These are phyloP conservation scores for Nannoperca australis DNA, from an alignment of 2,797 vertebrate species.

Conservation along the genomic window DNA sequence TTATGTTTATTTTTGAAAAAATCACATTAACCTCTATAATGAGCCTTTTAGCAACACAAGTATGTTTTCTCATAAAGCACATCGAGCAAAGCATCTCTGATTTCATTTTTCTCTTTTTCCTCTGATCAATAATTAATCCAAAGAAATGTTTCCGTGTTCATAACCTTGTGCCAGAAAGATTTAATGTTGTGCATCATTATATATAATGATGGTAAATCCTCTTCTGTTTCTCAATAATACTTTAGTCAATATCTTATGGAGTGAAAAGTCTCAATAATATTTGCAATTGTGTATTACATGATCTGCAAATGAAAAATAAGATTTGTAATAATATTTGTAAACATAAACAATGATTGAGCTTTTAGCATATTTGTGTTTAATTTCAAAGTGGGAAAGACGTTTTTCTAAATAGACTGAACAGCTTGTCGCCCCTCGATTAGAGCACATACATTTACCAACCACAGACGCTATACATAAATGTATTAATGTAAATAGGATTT, in stretches of 20 bases:
- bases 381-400: no score
- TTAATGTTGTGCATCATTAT: conserved; percentile 11
- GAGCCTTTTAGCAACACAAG: conserved; percentile 2
- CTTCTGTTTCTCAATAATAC: conserved; percentile 18
- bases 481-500: no score
- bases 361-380: no score
- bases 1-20: conserved; percentile 19
- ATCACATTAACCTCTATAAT: conserved; percentile 15
- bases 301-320: no score
- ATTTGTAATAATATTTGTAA: no score
- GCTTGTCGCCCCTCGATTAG: no score
- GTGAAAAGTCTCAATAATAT: no score
- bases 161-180: conserved; percentile 4
- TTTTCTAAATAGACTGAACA: no score
- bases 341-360: no score
- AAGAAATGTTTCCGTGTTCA: not conserved
- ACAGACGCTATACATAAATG: no score
- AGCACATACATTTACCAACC: no score
- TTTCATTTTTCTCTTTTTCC: not conserved
- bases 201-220: conserved; percentile 29
- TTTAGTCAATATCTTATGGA: conserved; percentile 34
- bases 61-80: conserved; percentile 11
- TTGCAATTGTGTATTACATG: no score
- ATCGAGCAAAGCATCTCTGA: not conserved
- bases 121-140: conserved; percentile 41